Evolutionary conservation across 2,888 invertebrate species (phyloP).

Genomic region (Trypoxylon attenuatum): DNA sequence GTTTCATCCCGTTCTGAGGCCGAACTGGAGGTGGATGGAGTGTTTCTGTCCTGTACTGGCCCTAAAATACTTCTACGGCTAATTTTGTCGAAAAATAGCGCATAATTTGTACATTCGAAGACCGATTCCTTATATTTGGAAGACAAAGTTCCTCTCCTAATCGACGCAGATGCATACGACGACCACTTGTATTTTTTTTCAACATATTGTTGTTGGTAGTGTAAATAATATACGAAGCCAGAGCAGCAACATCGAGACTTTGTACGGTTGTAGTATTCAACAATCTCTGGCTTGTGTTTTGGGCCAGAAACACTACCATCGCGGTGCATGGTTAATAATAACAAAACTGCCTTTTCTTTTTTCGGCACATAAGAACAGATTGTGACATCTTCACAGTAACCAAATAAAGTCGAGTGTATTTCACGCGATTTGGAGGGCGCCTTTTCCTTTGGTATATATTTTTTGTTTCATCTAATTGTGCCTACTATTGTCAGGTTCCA

Average conservation of each 20-base stretch:
- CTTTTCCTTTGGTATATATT: conserved; percentile 44
- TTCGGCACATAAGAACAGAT: conserved; percentile 51
- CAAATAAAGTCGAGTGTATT: conserved; percentile 32
- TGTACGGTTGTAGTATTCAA: conserved; percentile 40
- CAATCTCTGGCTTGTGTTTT: conserved; percentile 5
- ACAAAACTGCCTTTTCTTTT: conserved; percentile 46
- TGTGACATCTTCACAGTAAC: conserved; percentile 49
- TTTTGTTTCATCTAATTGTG: conserved; percentile 46
- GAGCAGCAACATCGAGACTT: conserved; percentile 44
- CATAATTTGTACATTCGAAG: conserved; percentile 28
- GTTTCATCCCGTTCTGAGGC: conserved; percentile 1
- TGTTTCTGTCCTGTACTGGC: not conserved
- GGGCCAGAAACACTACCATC: conserved; percentile 1
- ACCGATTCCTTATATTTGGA: conserved; percentile 39
- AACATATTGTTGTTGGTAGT: conserved; percentile 45
- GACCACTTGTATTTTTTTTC: conserved; percentile 38
- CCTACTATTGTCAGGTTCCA: conserved; percentile 49
- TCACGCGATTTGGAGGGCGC: conserved; percentile 20
- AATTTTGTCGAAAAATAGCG: conserved; percentile 18
- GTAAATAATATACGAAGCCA: too few relatives aligned
- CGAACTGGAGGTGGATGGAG: not conserved
- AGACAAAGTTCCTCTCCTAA: conserved; percentile 40
- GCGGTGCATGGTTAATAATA: conserved; percentile 39
- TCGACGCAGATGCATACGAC: conserved; percentile 32
- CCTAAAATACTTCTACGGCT: conserved; percentile 29